Conservation (phyloP, 2,797 vertebrate genomes). For the Hafferia zeledoni region DNA sequence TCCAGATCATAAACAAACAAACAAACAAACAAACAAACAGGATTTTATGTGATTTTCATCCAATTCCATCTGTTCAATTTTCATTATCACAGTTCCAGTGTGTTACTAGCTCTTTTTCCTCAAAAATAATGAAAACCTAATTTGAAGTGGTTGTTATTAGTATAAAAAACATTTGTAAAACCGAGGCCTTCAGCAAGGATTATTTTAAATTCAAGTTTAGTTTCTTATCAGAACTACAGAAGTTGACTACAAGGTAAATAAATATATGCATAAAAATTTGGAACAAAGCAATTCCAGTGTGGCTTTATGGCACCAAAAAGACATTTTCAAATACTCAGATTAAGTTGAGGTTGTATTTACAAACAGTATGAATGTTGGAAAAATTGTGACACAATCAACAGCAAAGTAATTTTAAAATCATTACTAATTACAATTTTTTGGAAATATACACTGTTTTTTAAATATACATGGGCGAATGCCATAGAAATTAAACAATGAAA, state of each 20-base stretch:
- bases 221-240: neutral
- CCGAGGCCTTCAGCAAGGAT: neutral
- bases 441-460: neutral
- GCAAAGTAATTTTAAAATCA: neutral
- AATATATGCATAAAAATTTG: neutral
- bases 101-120: neutral
- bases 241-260: neutral
- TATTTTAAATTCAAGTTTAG: neutral
- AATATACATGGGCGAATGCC: neutral
- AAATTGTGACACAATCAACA: neutral
- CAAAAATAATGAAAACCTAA: constrained; percentile 12
- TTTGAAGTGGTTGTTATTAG: neutral
- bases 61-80: neutral
- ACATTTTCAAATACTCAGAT: neutral
- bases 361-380: neutral
- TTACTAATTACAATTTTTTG: neutral
- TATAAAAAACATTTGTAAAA: neutral
- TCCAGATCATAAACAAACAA: neutral
- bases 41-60: neutral
- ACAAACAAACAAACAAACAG: neutral
- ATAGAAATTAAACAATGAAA: neutral
- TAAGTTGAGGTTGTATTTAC: neutral
- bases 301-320: neutral
- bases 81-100: neutral
- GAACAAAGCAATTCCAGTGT: neutral